Evolutionary conservation across 2,113 vertebrate species (phyloP).

Genomic region (Tor tambroides): DNA sequence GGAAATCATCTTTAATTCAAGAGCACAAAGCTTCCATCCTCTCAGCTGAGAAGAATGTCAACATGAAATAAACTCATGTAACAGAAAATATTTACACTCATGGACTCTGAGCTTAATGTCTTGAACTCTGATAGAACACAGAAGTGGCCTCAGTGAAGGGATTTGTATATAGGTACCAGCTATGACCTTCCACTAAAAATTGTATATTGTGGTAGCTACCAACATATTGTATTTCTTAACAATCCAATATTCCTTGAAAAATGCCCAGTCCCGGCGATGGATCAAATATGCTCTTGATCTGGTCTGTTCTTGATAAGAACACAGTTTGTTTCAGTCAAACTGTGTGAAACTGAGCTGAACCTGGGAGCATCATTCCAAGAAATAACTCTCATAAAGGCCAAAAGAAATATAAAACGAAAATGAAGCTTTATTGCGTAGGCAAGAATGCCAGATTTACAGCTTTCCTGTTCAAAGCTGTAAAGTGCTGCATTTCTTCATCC

Average conservation of each 20-base stretch:
- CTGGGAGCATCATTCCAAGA: constrained; percentile 8
- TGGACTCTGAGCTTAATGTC: constrained; percentile 49
- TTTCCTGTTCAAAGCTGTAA: constrained; percentile 14
- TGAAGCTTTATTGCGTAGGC: background rate
- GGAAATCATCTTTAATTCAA: constrained; percentile 68
- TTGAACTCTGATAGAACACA: constrained; percentile 13
- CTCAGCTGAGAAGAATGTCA: constrained; percentile 55
- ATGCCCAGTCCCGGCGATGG: background rate
- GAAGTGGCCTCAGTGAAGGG: background rate
- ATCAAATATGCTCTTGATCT: background rate
- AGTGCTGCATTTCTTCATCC: background rate
- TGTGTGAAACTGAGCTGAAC: background rate
- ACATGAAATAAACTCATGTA: constrained; percentile 56
- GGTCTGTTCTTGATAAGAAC: background rate
- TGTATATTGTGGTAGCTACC: background rate
- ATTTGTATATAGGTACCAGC: background rate
- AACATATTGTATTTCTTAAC: background rate
- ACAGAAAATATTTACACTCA: constrained; percentile 48
- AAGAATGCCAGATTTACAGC: background rate
- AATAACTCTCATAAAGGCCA: background rate
- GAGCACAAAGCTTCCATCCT: constrained; percentile 57
- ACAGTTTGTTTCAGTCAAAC: background rate
- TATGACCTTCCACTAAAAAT: background rate
- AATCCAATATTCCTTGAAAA: background rate
- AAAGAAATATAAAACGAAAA: background rate